Conservation (phyloP, 2,888 invertebrate species). For the Vesta saturnalis region DNA sequence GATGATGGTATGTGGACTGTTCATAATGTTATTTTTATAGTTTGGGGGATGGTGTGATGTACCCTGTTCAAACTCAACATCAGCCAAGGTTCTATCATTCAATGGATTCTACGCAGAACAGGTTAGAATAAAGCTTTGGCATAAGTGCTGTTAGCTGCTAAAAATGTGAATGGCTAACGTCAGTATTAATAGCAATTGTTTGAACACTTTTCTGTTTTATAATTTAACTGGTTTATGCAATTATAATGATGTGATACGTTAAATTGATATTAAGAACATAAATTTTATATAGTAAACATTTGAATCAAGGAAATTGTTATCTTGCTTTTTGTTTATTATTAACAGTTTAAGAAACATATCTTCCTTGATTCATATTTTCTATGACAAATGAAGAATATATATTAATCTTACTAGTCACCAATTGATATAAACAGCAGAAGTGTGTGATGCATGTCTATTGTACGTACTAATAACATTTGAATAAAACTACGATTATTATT, state of each 20-base stretch:
- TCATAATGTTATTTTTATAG: constrained; percentile 65
- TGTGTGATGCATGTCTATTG: constrained; percentile 18
- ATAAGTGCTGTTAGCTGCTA: constrained; percentile 41
- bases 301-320: constrained; percentile 3
- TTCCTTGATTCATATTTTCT: constrained; percentile 7
- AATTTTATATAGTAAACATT: not conserved
- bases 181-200: constrained; percentile 24
- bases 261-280: not conserved
- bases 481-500: constrained; percentile 33
- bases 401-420: constrained; percentile 4
- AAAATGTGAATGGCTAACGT: constrained; percentile 31
- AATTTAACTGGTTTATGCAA: constrained; percentile 11
- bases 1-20: constrained; percentile 34
- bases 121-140: constrained; percentile 70
- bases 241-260: constrained; percentile 17
- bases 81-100: constrained; percentile 83
- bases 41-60: constrained; percentile 90
- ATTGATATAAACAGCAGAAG: not conserved
- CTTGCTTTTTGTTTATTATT: not conserved
- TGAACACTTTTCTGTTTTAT: constrained; percentile 16
- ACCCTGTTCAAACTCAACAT: constrained; percentile 78
- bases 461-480: constrained; percentile 24
- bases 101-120: constrained; percentile 87
- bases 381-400: not conserved
- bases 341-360: not conserved